Base-by-base conservation (phyloP, 2,888 invertebrate genomes). In the Apotomis betuletana region DNA sequence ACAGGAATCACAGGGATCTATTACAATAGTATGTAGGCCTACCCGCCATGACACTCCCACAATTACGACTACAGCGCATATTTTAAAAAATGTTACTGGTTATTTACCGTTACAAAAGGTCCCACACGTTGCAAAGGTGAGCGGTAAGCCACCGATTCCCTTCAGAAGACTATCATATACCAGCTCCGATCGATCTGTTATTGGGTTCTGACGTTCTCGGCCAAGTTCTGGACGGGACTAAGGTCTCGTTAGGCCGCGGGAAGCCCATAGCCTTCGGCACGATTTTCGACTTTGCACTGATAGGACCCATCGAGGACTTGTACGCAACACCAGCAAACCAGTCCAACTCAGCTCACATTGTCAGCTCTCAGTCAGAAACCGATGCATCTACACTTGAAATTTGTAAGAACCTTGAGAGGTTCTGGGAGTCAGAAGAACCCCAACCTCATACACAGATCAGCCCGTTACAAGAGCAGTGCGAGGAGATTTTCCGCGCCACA, bases 231-330 rank as follows among this genome's bases (percentile, higher is more conserved):
- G 62, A 62, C 62, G 51, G 41, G 41, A 41, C 41, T 64, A 54
- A 55, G 64, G 64, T 64, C 64, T 64, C 64, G 54, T 55, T 64
- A 44, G 64, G 64, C 64, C 64, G 15, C 3, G 64, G 64, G 41
- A 55, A 64, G 55, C 64, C 41, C 6, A 41, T 41, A 41, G 41
- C 41, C 41, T 55, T 54, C 64, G 64, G 64, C 64, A 64, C 64
- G 64, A 64, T 54, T 54, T 64, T 64, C 54, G 55, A 64, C 41
- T 64, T 55, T 5, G 64, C 61, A 51, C 27, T 61, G 49, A 61
- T 61, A 61, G 61, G 49, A 27, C 61, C 61, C 61, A 61, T 41
- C 41, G 41, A 41, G 41, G 41, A 41, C 41, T 41, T 41, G 41
- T 41, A 41, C 6, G 41, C 41, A 41, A 41, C 41, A 41, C 41